Evolutionary conservation across 2,888 invertebrate species (phyloP), one percentile per base, ranked within the genome.

Genomic region (Hypomecis atomaria): DNA sequence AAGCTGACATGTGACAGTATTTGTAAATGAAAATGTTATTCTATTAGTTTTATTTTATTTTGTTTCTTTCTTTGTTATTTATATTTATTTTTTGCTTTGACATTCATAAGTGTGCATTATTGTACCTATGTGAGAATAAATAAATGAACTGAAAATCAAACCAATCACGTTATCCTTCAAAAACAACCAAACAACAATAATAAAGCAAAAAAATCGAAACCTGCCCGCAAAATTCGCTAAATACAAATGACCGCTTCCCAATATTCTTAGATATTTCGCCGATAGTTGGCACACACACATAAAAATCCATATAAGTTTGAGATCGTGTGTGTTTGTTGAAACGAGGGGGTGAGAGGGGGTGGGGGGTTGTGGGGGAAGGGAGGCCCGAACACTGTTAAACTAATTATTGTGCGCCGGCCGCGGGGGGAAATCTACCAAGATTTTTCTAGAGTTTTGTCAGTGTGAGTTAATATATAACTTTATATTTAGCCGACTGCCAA

Each of bases 351-450:
- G 65, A 36, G 0, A 58, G 57, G 66, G 59, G 71, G 64, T 56
- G 7, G 61, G 59, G 66, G 60, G 71, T 64, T 54, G 65, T 52
- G 75, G 68, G 61, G 71, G 66, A 67, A 59, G 68, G 63, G 63
- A 45, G 59, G 80, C 78, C 78, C 81, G 85, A 84, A 86, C 84
- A 87, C 88, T 88, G 84, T 84, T 84, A 84, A 84, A 84, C 84
- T 84, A 84, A 84, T 84, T 84, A 84, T 84, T 84, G 85, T 81
- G 80, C 79, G 81, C 76, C 73, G 75, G 71, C 73, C 75, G 71
- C 72, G 75, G 78, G 78, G 81, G 75, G 76, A 52, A 65, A 57
- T 60, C 60, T 53, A 65, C 65, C 79, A 84, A 83, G 85, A 84
- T 84, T 84, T 84, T 84, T 84, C 85, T 84, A 80, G 71, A 67